These are phyloP conservation scores for Abramis brama DNA, from an alignment of 2,113 vertebrate genomes.

Conservation along the genomic window DNA sequence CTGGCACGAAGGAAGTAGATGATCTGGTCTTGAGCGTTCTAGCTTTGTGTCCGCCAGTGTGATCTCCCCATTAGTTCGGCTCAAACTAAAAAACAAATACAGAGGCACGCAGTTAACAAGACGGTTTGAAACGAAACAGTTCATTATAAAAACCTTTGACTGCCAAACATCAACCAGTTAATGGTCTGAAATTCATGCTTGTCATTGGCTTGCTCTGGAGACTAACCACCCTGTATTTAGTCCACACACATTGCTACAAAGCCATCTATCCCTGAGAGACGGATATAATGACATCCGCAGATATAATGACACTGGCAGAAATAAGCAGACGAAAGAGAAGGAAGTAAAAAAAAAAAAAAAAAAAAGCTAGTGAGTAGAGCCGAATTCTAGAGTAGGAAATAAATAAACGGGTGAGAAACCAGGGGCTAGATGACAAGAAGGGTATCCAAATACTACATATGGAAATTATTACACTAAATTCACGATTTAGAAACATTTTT, in stretches of 20 bases:
- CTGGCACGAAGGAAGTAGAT: slow-evolving; percentile 27
- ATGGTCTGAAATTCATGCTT: not conserved
- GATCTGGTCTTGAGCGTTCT: slow-evolving; percentile 7
- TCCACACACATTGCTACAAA: slow-evolving; percentile 27
- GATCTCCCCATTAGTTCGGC: slow-evolving; percentile 16
- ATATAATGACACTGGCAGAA: not conserved
- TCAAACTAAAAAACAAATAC: slow-evolving; percentile 27
- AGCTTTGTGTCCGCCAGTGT: not conserved
- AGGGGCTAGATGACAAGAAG: not conserved
- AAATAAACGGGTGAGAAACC: slow-evolving; percentile 9
- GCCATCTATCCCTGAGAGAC: slow-evolving; percentile 1
- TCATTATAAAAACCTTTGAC: slow-evolving; percentile 8
- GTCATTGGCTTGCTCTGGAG: not conserved
- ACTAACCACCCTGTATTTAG: slow-evolving; percentile 6
- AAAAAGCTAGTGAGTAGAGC: slow-evolving; percentile 15
- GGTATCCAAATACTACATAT: not conserved
- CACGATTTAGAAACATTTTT: not conserved
- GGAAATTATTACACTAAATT: not conserved
- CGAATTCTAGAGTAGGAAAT: slow-evolving; percentile 4
- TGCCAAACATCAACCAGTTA: slow-evolving; percentile 13
- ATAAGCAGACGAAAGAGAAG: slow-evolving; percentile 3
- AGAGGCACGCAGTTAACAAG: slow-evolving; percentile 21
- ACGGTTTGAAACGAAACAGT: not conserved
- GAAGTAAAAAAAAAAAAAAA: not conserved
- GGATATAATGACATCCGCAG: slow-evolving; percentile 16